Conservation (phyloP, 2,113 vertebrate species). For the Bujurquina vittata region DNA sequence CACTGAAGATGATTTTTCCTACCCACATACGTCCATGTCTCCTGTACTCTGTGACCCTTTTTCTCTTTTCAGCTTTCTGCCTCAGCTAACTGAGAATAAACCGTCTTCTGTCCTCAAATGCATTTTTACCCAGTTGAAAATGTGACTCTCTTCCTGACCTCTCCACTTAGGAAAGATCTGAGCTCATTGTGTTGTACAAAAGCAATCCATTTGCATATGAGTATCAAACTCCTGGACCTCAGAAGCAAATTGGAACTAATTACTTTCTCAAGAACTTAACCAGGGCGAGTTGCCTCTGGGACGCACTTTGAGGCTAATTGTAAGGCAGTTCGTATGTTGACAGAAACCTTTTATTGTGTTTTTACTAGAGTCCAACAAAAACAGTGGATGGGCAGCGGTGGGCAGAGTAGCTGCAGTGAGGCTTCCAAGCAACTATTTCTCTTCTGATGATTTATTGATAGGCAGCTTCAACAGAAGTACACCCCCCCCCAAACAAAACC, state of each 20-base stretch:
- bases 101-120: not conserved
- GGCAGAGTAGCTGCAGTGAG: not conserved
- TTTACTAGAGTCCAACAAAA: not conserved
- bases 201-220: not conserved
- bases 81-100: not conserved
- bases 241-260: slow-evolving; percentile 14
- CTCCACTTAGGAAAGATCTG: not conserved
- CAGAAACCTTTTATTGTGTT: not conserved
- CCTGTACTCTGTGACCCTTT: not conserved
- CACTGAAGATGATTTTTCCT: not conserved
- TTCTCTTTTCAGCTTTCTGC: not conserved
- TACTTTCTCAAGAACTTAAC: not conserved
- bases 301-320: not conserved
- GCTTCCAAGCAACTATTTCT: slow-evolving; percentile 9
- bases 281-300: not conserved
- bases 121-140: too few relatives aligned
- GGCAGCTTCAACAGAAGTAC: slow-evolving; percentile 24
- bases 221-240: not conserved
- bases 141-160: not conserved
- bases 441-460: slow-evolving; percentile 63
- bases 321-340: not conserved
- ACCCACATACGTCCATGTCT: not conserved
- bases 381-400: not conserved
- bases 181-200: not conserved
- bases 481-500: not conserved